A percentile compares a stretch with the other conserved stretches of the same genome.
These are phyloP conservation scores for Mormyrops boulengeri DNA, from an alignment of 2,797 vertebrate species.

Conservation along the genomic window DNA sequence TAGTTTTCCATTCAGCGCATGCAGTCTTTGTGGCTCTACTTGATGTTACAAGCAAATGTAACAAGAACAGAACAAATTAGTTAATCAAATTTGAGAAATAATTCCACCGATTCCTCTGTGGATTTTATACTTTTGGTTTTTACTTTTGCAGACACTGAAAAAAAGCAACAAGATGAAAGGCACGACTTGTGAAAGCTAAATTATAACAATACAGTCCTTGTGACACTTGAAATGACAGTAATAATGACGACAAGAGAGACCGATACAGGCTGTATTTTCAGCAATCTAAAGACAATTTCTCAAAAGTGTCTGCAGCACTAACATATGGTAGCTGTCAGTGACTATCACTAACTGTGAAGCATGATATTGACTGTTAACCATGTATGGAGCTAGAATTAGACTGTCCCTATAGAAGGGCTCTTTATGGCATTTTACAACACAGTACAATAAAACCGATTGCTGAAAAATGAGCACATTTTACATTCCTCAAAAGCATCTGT, in stretches of 20 bases:
- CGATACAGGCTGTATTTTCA: background rate
- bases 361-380: constrained; percentile 10
- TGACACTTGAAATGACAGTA: constrained; percentile 10
- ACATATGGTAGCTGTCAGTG: constrained; percentile 2
- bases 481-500: background rate
- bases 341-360: background rate
- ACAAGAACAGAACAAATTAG: background rate
- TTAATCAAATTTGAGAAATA: constrained; percentile 17
- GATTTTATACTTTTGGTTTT: background rate
- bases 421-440: background rate
- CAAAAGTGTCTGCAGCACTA: background rate
- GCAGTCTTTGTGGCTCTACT: background rate
- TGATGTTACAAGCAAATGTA: constrained; percentile 7
- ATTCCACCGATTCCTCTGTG: background rate
- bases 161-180: background rate
- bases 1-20: constrained; percentile 48
- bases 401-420: background rate
- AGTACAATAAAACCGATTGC: background rate
- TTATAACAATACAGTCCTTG: constrained; percentile 12
- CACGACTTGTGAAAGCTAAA: background rate
- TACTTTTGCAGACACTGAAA: background rate
- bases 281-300: background rate
- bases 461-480: background rate
- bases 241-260: background rate
- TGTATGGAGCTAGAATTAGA: background rate